Evolutionary conservation across 1,140 invertebrate genomes (phyloP).

Genomic region (Teleopsis dalmanni): DNA sequence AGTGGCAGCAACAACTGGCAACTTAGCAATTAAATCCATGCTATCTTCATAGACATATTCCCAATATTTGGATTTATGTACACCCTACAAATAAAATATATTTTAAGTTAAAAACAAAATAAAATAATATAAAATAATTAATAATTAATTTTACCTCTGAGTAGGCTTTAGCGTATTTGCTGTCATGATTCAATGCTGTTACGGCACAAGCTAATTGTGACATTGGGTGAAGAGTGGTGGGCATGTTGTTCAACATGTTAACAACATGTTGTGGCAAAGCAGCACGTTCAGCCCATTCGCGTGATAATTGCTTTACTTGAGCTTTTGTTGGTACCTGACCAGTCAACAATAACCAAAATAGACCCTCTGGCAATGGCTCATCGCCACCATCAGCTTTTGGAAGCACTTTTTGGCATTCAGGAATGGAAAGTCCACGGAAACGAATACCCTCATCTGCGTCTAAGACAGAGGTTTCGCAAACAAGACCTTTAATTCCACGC

Average conservation of each 20-base stretch:
- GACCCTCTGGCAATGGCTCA: slow-evolving; percentile 89
- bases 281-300: slow-evolving; percentile 80
- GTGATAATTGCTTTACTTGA: slow-evolving; percentile 75
- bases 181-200: slow-evolving; percentile 87
- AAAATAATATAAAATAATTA: background rate
- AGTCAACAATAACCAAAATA: slow-evolving; percentile 93
- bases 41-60: slow-evolving; percentile 89
- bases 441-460: slow-evolving; percentile 93
- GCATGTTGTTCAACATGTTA: slow-evolving; percentile 91
- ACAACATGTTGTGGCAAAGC: slow-evolving; percentile 85
- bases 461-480: slow-evolving; percentile 91
- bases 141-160: slow-evolving; percentile 46
- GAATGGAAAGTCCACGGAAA: slow-evolving; percentile 92
- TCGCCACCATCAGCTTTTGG: slow-evolving; percentile 78
- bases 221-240: slow-evolving; percentile 91
- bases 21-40: slow-evolving; percentile 93
- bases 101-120: background rate
- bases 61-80: slow-evolving; percentile 43
- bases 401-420: slow-evolving; percentile 85
- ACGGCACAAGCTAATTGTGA: slow-evolving; percentile 90
- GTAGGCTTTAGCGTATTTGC: slow-evolving; percentile 90
- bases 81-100: slow-evolving; percentile 22
- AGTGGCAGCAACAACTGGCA: slow-evolving; percentile 88
- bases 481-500: slow-evolving; percentile 90
- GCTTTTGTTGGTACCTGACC: slow-evolving; percentile 82